These are phyloP conservation scores for Gila robusta DNA, from an alignment of 2,797 vertebrate species.

Conservation along the genomic window DNA sequence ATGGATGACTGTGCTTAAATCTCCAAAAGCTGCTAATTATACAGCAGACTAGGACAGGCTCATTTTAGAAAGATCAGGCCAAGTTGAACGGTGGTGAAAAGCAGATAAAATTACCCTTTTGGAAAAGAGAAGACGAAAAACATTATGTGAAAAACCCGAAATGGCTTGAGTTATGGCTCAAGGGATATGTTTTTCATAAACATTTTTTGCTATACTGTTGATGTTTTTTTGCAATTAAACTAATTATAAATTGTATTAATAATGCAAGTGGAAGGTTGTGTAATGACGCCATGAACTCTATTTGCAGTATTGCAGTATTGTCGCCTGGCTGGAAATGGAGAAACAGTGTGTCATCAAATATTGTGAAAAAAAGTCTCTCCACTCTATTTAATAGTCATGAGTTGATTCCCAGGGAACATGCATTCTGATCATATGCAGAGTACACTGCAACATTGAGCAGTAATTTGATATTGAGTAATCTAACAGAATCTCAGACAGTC, in stretches of 20 bases:
- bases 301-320: too few relatives aligned
- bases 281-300: background rate
- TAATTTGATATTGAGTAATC: conserved; percentile 47
- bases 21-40: conserved; percentile 33
- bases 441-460: conserved; percentile 14
- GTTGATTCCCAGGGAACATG: background rate
- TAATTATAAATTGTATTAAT: background rate
- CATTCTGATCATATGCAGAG: background rate
- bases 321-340: background rate
- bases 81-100: background rate
- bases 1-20: background rate
- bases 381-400: background rate
- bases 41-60: background rate
- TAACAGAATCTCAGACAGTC: conserved; percentile 30
- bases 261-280: background rate
- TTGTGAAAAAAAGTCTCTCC: background rate
- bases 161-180: background rate
- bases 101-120: conserved; percentile 8
- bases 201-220: background rate
- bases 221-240: background rate
- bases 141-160: background rate
- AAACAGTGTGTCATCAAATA: background rate
- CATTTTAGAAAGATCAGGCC: background rate
- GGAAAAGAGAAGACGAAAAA: background rate
- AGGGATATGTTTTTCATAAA: background rate